phyloP scores from a whole-genome alignment of 2,113 vertebrate genomes.

The Rhizomys pruinosus region DNA sequence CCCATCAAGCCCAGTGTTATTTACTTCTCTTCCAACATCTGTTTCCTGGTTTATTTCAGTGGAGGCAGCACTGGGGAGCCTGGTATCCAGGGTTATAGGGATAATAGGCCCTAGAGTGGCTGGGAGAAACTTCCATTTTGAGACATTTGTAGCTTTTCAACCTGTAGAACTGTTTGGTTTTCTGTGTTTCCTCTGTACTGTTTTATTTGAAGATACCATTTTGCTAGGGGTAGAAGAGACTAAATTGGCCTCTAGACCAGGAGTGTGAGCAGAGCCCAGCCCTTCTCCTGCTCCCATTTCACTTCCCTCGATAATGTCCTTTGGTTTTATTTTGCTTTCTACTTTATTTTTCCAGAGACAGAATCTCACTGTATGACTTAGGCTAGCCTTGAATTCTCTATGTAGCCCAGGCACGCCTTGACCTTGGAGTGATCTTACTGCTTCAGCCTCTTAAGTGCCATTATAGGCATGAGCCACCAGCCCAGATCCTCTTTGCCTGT shows the following conservation, averaged over 20 bases:
- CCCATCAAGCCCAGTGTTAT: not conserved
- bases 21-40: too few relatives aligned
- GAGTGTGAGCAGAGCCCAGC: not conserved
- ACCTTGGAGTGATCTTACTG: not conserved
- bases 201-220: not conserved
- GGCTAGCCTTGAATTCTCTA: not conserved
- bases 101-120: not conserved
- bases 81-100: not conserved
- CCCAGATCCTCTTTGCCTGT: too few relatives aligned
- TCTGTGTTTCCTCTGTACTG: not conserved
- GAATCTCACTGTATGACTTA: not conserved
- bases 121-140: conserved; percentile 22
- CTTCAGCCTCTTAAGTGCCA: not conserved
- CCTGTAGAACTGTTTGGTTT: not conserved
- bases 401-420: not conserved
- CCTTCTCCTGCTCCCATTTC: not conserved
- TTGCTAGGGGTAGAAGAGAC: not conserved
- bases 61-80: too few relatives aligned
- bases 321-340: not conserved
- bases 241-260: not conserved
- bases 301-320: not conserved
- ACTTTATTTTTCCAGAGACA: not conserved
- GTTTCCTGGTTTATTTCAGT: not conserved
- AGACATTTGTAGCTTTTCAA: not conserved
- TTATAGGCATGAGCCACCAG: not conserved